Evolutionary conservation across 2,113 vertebrate species (phyloP), one percentile per base, ranked within the genome.

Genomic region (Haplochromis vanheusdeni): DNA sequence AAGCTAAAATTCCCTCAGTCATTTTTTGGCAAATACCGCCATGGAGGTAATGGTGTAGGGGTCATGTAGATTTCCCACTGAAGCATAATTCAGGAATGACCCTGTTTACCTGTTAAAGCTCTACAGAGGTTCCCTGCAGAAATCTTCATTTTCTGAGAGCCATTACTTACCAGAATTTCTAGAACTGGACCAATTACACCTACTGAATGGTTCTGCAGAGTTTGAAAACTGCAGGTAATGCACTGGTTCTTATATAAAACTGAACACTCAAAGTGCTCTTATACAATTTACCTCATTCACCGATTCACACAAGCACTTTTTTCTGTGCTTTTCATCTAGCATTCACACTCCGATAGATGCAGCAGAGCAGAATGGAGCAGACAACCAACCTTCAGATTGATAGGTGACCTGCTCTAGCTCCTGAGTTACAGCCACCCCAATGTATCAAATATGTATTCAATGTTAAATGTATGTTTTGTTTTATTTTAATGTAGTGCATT

Each of bases 11-110:
- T 26, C 1, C 55, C 55, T 58, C 0, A 31, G 1, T 16, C 6
- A 26, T 26, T 56, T 0, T 14, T 56, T 56, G 12, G 54, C 54
- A 56, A 56, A 56, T 56, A 26, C 52, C 1, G 0, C 6, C 52
- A 7, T 54, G 10, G 52, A 0, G 6, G 52, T 23, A 54, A 54
- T 54, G 52, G n/a, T 54, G 52, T 54, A 0, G n/a, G 6, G 0
- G 10, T 56, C 55, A 58, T 2, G 55, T 58, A 31, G 55, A 58
- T 58, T 58, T 58, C 0, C 26, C 26, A 16, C 26, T 58, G 5
- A 58, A 58, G 1, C 0, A 16, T 58, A 58, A 58, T 31, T 58
- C 5, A 31, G 55, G 55, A 2, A 58, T 1, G 7, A 31, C 0
- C 13, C 7, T 17, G 23, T 58, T 58, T 58, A 58, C 23, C 7